Conservation (phyloP, 2,113 vertebrate genomes). For the Opisthocomus hoazin region DNA sequence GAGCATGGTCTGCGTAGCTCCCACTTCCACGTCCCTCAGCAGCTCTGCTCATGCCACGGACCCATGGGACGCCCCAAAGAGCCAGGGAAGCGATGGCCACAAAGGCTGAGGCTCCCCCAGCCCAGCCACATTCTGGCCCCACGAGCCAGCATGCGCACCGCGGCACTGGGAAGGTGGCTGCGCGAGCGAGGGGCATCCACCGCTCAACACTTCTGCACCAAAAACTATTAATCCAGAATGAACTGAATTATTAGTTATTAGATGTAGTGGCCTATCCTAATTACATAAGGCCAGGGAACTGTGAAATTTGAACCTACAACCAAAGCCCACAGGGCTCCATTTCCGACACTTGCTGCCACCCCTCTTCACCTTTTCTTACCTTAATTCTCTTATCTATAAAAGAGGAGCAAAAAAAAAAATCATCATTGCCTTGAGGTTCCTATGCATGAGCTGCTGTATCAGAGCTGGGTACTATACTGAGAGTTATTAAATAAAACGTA, state of each 20-base stretch:
- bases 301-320: neutral
- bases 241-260: neutral
- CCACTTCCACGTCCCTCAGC: neutral
- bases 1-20: neutral
- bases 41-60: rapidly evolving
- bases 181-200: rapidly evolving
- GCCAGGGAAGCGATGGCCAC: too few relatives aligned
- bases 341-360: neutral
- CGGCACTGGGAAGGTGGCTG: rapidly evolving
- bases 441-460: neutral
- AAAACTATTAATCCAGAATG: neutral
- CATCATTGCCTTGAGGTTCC: neutral
- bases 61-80: too few relatives aligned
- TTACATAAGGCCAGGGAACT: neutral
- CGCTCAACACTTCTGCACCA: neutral
- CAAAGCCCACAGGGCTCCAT: neutral
- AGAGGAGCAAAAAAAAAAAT: neutral
- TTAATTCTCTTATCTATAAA: neutral
- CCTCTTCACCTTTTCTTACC: neutral
- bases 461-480: neutral
- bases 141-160: rapidly evolving
- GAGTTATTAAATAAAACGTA: neutral
- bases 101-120: neutral
- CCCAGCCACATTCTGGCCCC: neutral
- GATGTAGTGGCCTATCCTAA: neutral